Percentiles rank a stretch among this genome's conserved stretches.
These are phyloP conservation scores for Drosophila mulleri DNA, from an alignment of 2,888 invertebrate species.

Conservation along the genomic window DNA sequence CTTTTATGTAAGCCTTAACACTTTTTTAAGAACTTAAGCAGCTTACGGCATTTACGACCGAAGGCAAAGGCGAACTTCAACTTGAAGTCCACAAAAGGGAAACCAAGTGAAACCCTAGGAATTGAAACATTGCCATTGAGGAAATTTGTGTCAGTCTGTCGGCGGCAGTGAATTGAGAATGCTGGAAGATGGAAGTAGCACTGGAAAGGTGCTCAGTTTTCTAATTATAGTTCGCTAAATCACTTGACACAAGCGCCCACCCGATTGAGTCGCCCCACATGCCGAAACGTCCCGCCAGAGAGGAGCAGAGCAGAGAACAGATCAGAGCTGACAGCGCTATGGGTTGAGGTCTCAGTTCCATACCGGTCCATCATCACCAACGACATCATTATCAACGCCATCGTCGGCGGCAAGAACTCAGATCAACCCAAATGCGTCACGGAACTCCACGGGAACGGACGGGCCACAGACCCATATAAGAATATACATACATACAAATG, in stretches of 20 bases:
- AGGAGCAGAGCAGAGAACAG: neutral
- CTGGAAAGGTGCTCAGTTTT: conserved; percentile 35
- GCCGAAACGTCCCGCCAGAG: conserved; percentile 4
- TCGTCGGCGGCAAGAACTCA: conserved; percentile 57
- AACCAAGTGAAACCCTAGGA: conserved; percentile 52
- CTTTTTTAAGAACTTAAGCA: conserved; percentile 59
- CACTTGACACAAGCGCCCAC: conserved; percentile 72
- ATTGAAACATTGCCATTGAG: conserved; percentile 42
- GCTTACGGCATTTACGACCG: conserved; percentile 37
- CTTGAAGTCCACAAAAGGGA: conserved; percentile 29
- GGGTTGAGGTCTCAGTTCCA: conserved; percentile 58
- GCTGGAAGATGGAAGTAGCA: neutral
- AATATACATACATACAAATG: conserved; percentile 1
- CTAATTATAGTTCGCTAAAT: conserved; percentile 65
- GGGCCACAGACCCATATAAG: conserved; percentile 27
- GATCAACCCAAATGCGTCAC: conserved; percentile 58
- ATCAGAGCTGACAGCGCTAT: conserved; percentile 26
- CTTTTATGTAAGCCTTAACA: conserved; percentile 44
- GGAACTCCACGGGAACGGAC: conserved; percentile 57
- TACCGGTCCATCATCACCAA: conserved; percentile 75
- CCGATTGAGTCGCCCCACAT: conserved; percentile 37
- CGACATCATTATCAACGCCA: conserved; percentile 80
- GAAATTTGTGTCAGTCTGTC: conserved; percentile 44
- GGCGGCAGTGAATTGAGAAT: neutral
- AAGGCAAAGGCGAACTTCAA: conserved; percentile 50